These are phyloP conservation scores for Brachionus koreanus DNA, from an alignment of 1,140 invertebrate species.

Conservation along the genomic window DNA sequence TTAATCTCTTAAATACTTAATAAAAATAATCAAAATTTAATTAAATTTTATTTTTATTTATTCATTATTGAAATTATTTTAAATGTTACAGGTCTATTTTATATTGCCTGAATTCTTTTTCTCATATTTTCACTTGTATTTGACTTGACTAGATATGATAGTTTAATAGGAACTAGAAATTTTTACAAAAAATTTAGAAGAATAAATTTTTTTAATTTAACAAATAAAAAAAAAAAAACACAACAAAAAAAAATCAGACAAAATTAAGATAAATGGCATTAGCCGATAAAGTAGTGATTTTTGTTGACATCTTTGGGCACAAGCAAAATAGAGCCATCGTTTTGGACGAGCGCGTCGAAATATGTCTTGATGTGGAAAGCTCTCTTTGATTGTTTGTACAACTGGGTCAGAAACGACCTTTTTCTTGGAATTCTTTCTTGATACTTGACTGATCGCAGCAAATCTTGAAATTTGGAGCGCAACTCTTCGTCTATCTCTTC, in stretches of 20 bases:
- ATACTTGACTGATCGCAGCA: neutral
- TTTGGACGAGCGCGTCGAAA: constrained; percentile 28
- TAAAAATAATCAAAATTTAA: too few species aligned
- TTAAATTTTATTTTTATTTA: too few species aligned
- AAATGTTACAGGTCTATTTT: too few species aligned
- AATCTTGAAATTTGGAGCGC: neutral
- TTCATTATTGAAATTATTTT: too few species aligned
- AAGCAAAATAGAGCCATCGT: constrained; percentile 40
- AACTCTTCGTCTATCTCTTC: neutral
- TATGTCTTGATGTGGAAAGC: constrained; percentile 37
- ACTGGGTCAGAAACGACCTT: neutral
- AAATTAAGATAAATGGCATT: neutral
- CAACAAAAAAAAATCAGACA: neutral
- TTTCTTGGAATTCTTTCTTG: neutral
- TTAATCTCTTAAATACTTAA: too few species aligned
- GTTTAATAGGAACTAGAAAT: too few species aligned
- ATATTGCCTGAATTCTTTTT: too few species aligned
- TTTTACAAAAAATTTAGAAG: neutral
- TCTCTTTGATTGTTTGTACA: neutral
- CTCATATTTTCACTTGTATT: too few species aligned
- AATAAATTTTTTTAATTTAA: neutral
- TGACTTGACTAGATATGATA: too few species aligned
- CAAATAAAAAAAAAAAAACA: neutral
- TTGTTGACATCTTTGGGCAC: constrained; percentile 43
- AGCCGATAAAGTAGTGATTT: constrained; percentile 43